These are phyloP conservation scores for Dioctria linearis DNA, from an alignment of 2,888 invertebrate species.

Conservation along the genomic window DNA sequence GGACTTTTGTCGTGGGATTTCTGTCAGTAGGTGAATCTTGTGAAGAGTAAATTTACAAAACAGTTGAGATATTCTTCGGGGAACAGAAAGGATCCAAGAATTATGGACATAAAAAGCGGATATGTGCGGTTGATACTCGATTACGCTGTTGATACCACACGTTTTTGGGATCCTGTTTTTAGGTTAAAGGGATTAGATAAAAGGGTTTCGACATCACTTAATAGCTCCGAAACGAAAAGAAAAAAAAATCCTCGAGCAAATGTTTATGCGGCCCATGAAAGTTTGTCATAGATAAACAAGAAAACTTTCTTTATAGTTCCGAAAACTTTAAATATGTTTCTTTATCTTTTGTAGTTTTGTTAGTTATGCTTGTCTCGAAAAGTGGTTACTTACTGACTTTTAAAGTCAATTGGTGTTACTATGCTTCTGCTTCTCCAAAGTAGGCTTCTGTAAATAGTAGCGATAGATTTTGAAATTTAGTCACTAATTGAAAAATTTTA, in stretches of 20 bases:
- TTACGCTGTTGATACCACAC: slow-evolving; percentile 48
- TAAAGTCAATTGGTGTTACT: too few relatives aligned
- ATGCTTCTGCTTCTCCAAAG: too few relatives aligned
- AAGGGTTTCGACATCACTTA: slow-evolving; percentile 45
- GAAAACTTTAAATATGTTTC: slow-evolving; percentile 35
- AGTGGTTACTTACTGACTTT: too few relatives aligned
- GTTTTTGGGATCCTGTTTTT: slow-evolving; percentile 31
- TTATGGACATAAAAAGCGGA: slow-evolving; percentile 51
- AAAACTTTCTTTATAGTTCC: slow-evolving; percentile 29
- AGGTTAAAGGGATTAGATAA: slow-evolving; percentile 51
- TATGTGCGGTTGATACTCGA: slow-evolving; percentile 51
- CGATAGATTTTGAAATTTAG: too few relatives aligned
- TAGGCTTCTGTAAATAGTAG: too few relatives aligned
- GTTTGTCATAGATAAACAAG: slow-evolving; percentile 47
- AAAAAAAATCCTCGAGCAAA: slow-evolving; percentile 42
- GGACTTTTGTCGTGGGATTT: slow-evolving; percentile 49
- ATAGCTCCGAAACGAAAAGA: not conserved
- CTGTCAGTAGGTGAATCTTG: slow-evolving; percentile 49
- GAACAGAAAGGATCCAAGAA: slow-evolving; percentile 47
- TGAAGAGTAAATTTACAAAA: slow-evolving; percentile 49
- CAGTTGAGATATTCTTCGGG: slow-evolving; percentile 43
- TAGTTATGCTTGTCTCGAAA: too few relatives aligned
- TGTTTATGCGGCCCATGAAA: slow-evolving; percentile 50
- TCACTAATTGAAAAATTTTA: too few relatives aligned
- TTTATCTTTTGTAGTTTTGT: too few relatives aligned